Base-by-base conservation (phyloP, 30 jellyfish, hydroid and myxozoan genomes). In the Aurelia sp. region DNA sequence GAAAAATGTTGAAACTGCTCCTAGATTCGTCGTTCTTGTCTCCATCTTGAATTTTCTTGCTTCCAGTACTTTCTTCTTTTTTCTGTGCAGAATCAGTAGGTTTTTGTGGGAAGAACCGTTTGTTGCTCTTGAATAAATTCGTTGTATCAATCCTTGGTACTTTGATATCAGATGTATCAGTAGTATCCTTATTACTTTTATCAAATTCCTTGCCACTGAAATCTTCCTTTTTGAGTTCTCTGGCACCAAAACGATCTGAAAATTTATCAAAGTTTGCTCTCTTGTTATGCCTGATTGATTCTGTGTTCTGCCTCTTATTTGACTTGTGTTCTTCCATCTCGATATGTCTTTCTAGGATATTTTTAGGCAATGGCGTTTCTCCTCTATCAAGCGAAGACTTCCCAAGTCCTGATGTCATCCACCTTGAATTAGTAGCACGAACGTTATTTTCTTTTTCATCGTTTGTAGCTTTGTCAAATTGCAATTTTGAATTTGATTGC, bases 281-380 rank as follows among this genome's bases (percentile, higher is more conserved):
- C 21, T 50, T 72, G 3, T 50, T 7, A 40, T 22, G 30, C 15
- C 48, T 65, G 15, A 30, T 0, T 7, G 55, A 7, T 44, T 44
- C 55, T 5, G 55, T 8, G 16, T 75, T 33, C 0, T 8, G 30
- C 8, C 38, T 75, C 74, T n/a, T 58, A 7, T 18, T 13, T 3
- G 20, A 41, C 73, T 55, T 81, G 18, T 44, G 63, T 30, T 70
- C 84, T 2, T 81, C 84, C 61, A 40, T 68, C 17, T 67, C 82
- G 4, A 84, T 84, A 15, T 73, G 93, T 76, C 33, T 84, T 57
- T 84, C 93, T 8, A 84, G 72, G 8, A 84, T 66, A 44, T 65
- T 60, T n/a, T 58, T 84, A 20, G 81, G 78, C 31, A 55, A 50
- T 8, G 93, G 88, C 17, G 82, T 62, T 33, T 72, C 93, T 27